Evolutionary conservation across 2,888 invertebrate genomes (phyloP).

Genomic region (Cryptophagus acutangulus): DNA sequence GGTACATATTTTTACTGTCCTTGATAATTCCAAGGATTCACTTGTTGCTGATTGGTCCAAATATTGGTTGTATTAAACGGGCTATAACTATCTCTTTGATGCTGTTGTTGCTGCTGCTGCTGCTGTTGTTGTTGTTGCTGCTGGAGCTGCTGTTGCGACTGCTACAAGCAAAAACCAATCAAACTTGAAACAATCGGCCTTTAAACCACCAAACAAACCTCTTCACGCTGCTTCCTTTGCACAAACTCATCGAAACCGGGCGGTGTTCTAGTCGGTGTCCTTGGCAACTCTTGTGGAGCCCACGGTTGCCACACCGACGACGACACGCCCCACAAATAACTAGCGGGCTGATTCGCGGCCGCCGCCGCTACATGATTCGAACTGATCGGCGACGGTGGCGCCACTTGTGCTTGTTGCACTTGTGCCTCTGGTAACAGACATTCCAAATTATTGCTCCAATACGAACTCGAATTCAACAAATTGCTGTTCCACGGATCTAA

Average conservation of each 20-base stretch:
- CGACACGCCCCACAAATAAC: conserved; percentile 46
- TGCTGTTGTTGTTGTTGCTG: no score
- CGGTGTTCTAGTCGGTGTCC: conserved; percentile 44
- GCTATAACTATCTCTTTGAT: conserved; percentile 40
- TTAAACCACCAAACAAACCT: conserved; percentile 13
- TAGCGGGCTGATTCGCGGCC: conserved; percentile 27
- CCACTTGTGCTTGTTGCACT: conserved; percentile 7
- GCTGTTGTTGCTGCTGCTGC: conserved; percentile 13
- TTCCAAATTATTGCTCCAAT: conserved; percentile 32
- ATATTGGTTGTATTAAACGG: conserved; percentile 45
- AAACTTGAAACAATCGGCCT: neutral
- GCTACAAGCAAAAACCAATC: conserved; percentile 8
- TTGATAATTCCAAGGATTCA: conserved; percentile 43
- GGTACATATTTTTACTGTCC: conserved; percentile 19
- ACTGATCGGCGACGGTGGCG: no score
- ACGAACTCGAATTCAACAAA: conserved; percentile 25
- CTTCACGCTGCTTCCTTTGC: conserved; percentile 25
- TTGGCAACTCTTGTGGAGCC: conserved; percentile 36
- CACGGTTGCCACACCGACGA: conserved; percentile 46
- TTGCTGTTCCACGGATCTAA: conserved; percentile 36
- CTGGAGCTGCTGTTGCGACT: conserved; percentile 16
- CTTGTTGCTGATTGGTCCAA: conserved; percentile 42
- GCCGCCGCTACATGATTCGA: no score
- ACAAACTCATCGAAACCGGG: conserved; percentile 40
- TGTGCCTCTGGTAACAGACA: conserved; percentile 27